phyloP scores from a whole-genome alignment of 2,113 vertebrate species.

The Apteryx owenii region DNA sequence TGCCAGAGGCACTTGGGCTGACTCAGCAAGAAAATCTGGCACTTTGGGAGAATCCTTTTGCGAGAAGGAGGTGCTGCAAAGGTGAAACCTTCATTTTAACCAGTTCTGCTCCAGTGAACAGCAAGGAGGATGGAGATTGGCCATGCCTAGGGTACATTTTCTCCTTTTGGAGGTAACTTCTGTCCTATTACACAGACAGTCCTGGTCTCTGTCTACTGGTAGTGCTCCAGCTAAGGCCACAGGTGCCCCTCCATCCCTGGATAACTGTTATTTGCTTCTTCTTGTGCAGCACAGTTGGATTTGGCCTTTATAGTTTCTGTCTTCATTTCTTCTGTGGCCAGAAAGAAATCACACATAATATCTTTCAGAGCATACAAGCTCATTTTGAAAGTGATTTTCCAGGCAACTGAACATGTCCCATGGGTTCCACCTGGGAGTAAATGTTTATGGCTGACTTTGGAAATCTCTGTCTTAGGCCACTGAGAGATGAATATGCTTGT shows the following conservation, averaged over 20 bases:
- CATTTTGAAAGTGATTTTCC: conserved; percentile 51
- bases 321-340: neutral
- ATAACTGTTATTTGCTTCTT: neutral
- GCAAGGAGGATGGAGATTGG: neutral
- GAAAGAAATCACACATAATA: neutral
- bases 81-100: neutral
- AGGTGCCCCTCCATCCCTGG: neutral
- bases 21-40: neutral
- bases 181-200: neutral
- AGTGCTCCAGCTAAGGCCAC: neutral
- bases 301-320: neutral
- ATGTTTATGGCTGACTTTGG: neutral
- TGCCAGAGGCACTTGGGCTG: neutral
- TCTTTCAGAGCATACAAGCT: neutral
- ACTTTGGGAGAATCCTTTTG: neutral
- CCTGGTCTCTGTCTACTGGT: neutral
- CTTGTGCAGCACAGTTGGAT: neutral
- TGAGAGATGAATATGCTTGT: neutral
- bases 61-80: neutral
- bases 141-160: neutral
- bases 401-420: neutral
- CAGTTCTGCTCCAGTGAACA: neutral
- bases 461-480: neutral
- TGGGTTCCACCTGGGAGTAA: neutral
- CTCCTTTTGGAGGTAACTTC: neutral